A percentile compares a stretch with the other conserved stretches of the same genome.
These are phyloP conservation scores for Hipposideros larvatus DNA, from an alignment of 2,797 vertebrate species.

Conservation along the genomic window DNA sequence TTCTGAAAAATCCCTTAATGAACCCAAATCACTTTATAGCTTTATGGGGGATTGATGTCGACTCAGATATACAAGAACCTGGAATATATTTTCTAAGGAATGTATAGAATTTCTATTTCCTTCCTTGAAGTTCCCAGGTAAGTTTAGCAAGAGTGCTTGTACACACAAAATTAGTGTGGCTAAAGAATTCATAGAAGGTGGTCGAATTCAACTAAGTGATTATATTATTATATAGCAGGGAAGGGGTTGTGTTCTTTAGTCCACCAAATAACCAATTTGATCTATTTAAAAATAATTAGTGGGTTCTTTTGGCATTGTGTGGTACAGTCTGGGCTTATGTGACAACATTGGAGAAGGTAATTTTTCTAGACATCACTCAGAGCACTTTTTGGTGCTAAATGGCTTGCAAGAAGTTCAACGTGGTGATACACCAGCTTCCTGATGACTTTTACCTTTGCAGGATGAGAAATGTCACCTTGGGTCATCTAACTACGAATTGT, in stretches of 20 bases:
- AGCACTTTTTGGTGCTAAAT: not conserved
- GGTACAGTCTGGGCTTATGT: not conserved
- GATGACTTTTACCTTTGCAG: constrained; percentile 8
- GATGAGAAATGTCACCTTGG: not conserved
- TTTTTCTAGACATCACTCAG: not conserved
- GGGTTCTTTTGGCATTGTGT: not conserved
- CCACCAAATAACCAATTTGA: no score
- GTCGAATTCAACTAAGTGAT: not conserved
- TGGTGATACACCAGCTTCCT: not conserved
- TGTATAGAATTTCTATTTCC: not conserved
- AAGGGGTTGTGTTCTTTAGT: no score
- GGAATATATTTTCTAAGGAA: not conserved
- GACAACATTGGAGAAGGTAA: constrained; percentile 30
- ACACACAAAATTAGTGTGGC: not conserved
- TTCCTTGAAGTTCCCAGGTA: constrained; percentile 21
- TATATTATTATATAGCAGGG: not conserved
- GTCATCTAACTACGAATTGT: constrained; percentile 38
- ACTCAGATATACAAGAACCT: not conserved
- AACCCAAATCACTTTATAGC: not conserved
- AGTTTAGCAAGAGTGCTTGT: not conserved
- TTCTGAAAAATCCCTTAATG: not conserved
- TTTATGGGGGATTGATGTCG: not conserved
- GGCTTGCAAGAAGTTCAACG: not conserved
- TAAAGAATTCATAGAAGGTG: not conserved
- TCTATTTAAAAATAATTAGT: not conserved